phyloP scores from a whole-genome alignment of 2,797 vertebrate genomes.

The Alcedo quadribrachys region DNA sequence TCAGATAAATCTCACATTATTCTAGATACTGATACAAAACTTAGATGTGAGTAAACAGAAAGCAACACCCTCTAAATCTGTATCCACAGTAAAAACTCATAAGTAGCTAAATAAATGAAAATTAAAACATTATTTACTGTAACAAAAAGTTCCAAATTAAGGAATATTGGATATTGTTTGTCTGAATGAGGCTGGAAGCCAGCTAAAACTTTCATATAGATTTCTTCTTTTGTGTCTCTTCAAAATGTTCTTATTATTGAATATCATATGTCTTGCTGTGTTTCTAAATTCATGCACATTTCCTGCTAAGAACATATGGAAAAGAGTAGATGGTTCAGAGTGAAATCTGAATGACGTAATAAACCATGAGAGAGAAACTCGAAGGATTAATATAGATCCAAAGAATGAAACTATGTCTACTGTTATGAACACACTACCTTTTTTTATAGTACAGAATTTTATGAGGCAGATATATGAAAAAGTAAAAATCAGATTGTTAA shows the following conservation, averaged over 20 bases:
- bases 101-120: slow-evolving; percentile 3
- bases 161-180: slow-evolving; percentile 18
- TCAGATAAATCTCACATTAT: background rate
- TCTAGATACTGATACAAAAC: background rate
- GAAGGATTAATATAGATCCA: slow-evolving; percentile 62
- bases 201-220: slow-evolving; percentile 53
- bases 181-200: slow-evolving; percentile 24
- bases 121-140: background rate
- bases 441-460: slow-evolving; percentile 41
- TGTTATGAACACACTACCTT: slow-evolving; percentile 21
- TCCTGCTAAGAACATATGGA: slow-evolving; percentile 75
- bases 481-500: slow-evolving; percentile 12
- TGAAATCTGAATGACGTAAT: slow-evolving; percentile 69
- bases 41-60: background rate
- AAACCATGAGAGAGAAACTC: slow-evolving; percentile 67
- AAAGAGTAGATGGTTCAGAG: slow-evolving; percentile 70
- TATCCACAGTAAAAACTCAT: background rate
- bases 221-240: slow-evolving; percentile 58
- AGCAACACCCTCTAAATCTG: background rate
- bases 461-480: slow-evolving; percentile 54
- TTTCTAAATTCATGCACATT: slow-evolving; percentile 73
- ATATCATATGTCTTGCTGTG: slow-evolving; percentile 69
- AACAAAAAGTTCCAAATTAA: slow-evolving; percentile 15
- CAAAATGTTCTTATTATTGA: slow-evolving; percentile 68
- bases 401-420: slow-evolving; percentile 57